Evolutionary conservation across 2,888 invertebrate species (phyloP).

Genomic region (Athalia circularis): DNA sequence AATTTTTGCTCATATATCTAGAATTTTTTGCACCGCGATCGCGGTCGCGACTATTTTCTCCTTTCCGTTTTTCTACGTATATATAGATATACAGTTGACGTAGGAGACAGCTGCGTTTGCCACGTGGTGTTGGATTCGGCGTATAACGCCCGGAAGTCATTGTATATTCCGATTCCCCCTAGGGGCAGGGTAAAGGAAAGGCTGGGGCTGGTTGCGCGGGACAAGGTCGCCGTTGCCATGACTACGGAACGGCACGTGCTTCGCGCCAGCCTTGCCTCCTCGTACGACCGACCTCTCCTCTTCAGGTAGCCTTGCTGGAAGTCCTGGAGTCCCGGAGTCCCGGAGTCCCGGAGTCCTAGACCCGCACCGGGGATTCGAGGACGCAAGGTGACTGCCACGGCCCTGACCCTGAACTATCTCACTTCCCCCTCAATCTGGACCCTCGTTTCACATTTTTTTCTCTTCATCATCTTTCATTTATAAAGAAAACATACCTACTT

Average conservation of each 20-base stretch:
- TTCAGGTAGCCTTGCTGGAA: neutral
- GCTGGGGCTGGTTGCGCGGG: slow-evolving; percentile 67
- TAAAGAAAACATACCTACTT: too few relatives aligned
- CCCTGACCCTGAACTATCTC: slow-evolving; percentile 36
- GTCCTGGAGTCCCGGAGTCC: slow-evolving; percentile 53
- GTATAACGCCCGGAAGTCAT: slow-evolving; percentile 30
- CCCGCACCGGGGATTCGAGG: slow-evolving; percentile 15
- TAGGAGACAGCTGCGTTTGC: slow-evolving; percentile 49
- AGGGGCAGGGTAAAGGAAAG: slow-evolving; percentile 49
- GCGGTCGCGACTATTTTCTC: too few relatives aligned
- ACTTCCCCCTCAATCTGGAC: neutral
- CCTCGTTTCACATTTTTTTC: neutral
- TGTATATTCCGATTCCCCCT: slow-evolving; percentile 52
- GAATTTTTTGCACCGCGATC: too few relatives aligned
- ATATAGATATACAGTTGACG: neutral
- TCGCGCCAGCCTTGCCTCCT: slow-evolving; percentile 48
- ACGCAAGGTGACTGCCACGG: slow-evolving; percentile 28
- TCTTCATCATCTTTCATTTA: neutral
- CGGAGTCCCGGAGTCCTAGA: slow-evolving; percentile 64
- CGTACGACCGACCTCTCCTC: slow-evolving; percentile 45
- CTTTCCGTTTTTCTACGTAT: too few relatives aligned
- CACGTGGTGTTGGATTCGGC: slow-evolving; percentile 47
- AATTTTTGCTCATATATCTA: neutral
- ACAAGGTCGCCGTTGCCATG: slow-evolving; percentile 72
- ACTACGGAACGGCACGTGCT: slow-evolving; percentile 71